phyloP scores from a whole-genome alignment of 2,797 vertebrate genomes.

The Apogon hyalosoma region DNA sequence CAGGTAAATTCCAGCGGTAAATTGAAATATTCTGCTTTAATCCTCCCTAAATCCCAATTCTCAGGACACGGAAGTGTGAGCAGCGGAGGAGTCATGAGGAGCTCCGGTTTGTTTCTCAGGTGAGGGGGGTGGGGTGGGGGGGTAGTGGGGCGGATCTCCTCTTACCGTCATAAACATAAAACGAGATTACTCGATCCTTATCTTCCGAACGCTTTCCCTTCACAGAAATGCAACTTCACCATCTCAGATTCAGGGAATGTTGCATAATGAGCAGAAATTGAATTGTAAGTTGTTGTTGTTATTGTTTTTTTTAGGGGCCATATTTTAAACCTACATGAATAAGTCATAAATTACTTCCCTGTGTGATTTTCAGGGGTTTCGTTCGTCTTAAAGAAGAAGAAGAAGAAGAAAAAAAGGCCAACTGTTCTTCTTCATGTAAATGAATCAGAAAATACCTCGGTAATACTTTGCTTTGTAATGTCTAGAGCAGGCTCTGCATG shows the following conservation, averaged over 20 bases:
- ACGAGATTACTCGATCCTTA: constrained; percentile 77
- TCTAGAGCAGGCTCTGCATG: constrained; percentile 6
- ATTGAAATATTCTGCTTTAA: constrained; percentile 78
- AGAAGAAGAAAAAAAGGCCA: too few species aligned
- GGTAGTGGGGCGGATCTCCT: constrained; percentile 49
- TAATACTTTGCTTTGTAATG: constrained; percentile 43
- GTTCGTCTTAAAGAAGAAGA: constrained; percentile 20
- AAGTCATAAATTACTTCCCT: constrained; percentile 54
- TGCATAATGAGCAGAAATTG: constrained; percentile 63
- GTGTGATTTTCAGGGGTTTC: constrained; percentile 24
- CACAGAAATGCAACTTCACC: constrained; percentile 43
- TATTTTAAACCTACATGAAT: constrained; percentile 53
- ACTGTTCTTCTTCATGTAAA: constrained; percentile 54
- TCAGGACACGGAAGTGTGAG: constrained; percentile 60
- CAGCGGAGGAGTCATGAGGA: constrained; percentile 56
- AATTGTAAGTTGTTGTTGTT: background rate
- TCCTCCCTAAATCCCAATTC: constrained; percentile 70
- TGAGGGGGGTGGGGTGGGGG: constrained; percentile 43
- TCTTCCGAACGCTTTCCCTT: constrained; percentile 32
- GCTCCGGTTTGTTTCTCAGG: constrained; percentile 73
- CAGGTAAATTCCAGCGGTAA: constrained; percentile 71
- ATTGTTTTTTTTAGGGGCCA: background rate
- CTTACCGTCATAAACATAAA: constrained; percentile 68
- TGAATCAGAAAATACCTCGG: constrained; percentile 30
- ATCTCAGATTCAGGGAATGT: constrained; percentile 33